These are phyloP conservation scores for Zaprionus africanus DNA, from an alignment of 1,140 invertebrate species.

Conservation along the genomic window DNA sequence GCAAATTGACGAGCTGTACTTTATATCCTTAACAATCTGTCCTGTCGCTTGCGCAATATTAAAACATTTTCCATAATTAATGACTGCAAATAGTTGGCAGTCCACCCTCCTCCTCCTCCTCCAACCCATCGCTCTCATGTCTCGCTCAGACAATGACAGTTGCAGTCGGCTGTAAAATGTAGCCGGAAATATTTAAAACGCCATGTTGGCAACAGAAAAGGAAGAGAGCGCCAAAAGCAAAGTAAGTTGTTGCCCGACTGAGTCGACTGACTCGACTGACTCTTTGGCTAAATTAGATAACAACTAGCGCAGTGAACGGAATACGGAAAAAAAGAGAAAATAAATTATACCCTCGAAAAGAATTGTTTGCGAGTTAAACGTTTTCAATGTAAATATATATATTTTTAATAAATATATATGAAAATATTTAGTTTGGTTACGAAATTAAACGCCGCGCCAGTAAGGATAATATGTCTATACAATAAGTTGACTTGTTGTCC, in stretches of 20 bases:
- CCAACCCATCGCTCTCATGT: constrained; percentile 15
- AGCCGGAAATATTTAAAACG: constrained; percentile 74
- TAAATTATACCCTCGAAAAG: neutral
- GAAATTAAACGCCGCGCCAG: too few species aligned
- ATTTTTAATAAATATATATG: too few species aligned
- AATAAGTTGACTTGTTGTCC: neutral
- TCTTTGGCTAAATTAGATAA: constrained; percentile 73
- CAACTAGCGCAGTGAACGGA: constrained; percentile 49
- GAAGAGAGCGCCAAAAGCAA: constrained; percentile 37
- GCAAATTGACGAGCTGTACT: constrained; percentile 59
- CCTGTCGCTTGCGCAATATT: constrained; percentile 57
- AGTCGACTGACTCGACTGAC: too few species aligned
- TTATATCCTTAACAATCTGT: constrained; percentile 29
- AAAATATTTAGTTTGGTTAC: neutral
- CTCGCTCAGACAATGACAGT: constrained; percentile 62
- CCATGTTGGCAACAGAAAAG: constrained; percentile 38
- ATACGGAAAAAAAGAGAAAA: constrained; percentile 36
- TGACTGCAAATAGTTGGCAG: constrained; percentile 64
- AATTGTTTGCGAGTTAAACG: too few species aligned
- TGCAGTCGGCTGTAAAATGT: constrained; percentile 53
- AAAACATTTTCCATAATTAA: constrained; percentile 76
- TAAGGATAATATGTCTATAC: too few species aligned
- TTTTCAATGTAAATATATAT: too few species aligned
- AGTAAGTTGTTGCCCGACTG: constrained; percentile 29
- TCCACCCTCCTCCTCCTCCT: neutral